Evolutionary conservation across 1,140 invertebrate species (phyloP), one percentile per base, ranked within the genome.

Genomic region (Drosophila ohnishii): DNA sequence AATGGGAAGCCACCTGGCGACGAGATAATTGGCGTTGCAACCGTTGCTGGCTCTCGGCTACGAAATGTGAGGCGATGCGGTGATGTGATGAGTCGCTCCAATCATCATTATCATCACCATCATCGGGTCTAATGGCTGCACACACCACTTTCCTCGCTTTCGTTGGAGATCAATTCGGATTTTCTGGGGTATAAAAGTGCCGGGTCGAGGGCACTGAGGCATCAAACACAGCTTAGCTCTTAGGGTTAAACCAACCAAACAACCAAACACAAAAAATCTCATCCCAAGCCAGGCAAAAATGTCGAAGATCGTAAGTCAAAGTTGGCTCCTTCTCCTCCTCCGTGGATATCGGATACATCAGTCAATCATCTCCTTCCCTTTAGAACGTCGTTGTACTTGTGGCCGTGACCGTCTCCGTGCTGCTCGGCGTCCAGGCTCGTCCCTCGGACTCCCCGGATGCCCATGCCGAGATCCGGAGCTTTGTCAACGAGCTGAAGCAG

Each of bases 221-320:
- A 88, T 88, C 85, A 88, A 80, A 84, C 69, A 84, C 56, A 84
- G 57, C 51, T 81, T 63, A 80, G 84, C 84, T 84, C 73, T 88
- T 80, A 78, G 76, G 79, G 72, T 75, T 79, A 73, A 70, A 74
- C 75, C 76, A 80, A 48, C 69, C 51, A 85, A 56, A 30, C 25
- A 62, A 80, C 56, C 14, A 55, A 75, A 61, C 50, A 5, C 19
- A 67, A 69, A 67, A 61, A 58, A 71, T 73, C 50, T 56, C 60
- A 86, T 47, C 59, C 69, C 45, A 88, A 88, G 74, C 77, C 51
- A 53, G 85, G 84, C 80, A 57, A 88, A 77, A 89, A 88, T 88
- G 84, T 88, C 67, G 53, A 88, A 75, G 56, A 59, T 80, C 51
- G 84, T 88, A 88, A 88, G 84, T 89, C 25, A 47, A 28, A 56